Evolutionary conservation across 2,113 vertebrate species (phyloP), one percentile per base, ranked within the genome.

Genomic region (Oncorhynchus keta): DNA sequence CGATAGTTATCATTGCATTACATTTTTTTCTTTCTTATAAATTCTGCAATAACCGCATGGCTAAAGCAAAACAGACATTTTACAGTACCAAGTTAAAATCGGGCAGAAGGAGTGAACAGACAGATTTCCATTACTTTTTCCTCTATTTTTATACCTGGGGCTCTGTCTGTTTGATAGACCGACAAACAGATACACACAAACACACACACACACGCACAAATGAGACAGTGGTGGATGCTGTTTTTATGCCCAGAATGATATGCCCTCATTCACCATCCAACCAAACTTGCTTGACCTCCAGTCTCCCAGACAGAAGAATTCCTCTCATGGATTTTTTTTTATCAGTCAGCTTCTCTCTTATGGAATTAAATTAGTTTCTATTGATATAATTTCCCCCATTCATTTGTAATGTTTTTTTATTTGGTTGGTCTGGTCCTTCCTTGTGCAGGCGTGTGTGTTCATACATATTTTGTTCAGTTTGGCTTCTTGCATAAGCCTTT

Each of bases 251-350:
- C 68, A 32, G 74, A 81, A 85, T 83, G 81, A 88, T 89, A 89
- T 89, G 75, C 76, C 24, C 67, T 76, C 80, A 65, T 79, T 86
- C 78, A 81, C 51, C 72, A 7, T 45, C 66, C 76, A 79, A 85
- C 72, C 72, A 65, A 77, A 83, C 78, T 78, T 76, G 78, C 39
- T 79, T 80, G 64, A 77, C 81, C 92, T 91, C 51, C 82, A 80
- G 83, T 71, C 83, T 74, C 85, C 81, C 89, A 88, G 82, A 87
- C 77, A 80, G 39, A 45, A 83, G 68, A 73, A 81, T 76, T 85
- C 81, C 85, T 88, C 83, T 79, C 74, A 81, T 76, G 80, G 87
- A 88, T 87, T 90, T 88, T 24, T 24, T 87, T 83, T 92, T 28
- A 28, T 28, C 28, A 28, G 79, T 91, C 80, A 81, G 84, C 82